Percentiles rank a stretch among this genome's conserved stretches.
phyloP scores from a whole-genome alignment of 2,113 vertebrate genomes.

The Dicentrarchus labrax region DNA sequence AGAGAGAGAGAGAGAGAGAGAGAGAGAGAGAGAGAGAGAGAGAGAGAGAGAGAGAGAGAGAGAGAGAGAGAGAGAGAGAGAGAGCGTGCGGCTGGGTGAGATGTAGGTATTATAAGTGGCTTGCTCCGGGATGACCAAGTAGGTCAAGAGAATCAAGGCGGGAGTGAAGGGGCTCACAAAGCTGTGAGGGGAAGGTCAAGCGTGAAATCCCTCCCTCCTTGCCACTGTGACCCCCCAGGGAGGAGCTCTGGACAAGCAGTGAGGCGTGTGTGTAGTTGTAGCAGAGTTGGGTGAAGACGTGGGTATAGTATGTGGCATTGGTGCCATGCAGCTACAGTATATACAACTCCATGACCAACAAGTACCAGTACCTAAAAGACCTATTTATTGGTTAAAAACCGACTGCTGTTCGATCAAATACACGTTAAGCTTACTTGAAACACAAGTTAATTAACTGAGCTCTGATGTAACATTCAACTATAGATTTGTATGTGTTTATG shows the following conservation, averaged over 20 bases:
- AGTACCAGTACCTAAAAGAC: conserved; percentile 4
- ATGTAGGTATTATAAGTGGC: conserved; percentile 83
- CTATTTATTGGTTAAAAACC: not conserved
- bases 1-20: conserved; percentile 4
- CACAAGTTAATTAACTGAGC: not conserved
- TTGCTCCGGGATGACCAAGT: conserved; percentile 84
- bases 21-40: conserved; percentile 3
- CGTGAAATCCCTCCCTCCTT: conserved; percentile 81
- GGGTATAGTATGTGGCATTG: conserved; percentile 16
- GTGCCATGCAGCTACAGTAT: conserved; percentile 9
- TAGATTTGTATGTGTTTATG: not conserved
- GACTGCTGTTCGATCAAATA: not conserved
- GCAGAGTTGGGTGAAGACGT: conserved; percentile 21
- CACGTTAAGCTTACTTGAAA: not conserved
- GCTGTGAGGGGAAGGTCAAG: conserved; percentile 87
- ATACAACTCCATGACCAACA: conserved; percentile 13
- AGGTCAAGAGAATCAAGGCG: conserved; percentile 86
- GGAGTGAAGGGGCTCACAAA: conserved; percentile 82
- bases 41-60: conserved; percentile 3
- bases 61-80: not conserved
- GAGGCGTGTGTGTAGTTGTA: conserved; percentile 39
- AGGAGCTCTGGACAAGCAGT: conserved; percentile 59
- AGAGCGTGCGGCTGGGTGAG: conserved; percentile 29
- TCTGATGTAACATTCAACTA: not conserved
- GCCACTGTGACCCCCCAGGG: conserved; percentile 75